Evolutionary conservation across 2,888 invertebrate species (phyloP), one percentile per base, ranked within the genome.

Genomic region (Dolichomitus sp.): DNA sequence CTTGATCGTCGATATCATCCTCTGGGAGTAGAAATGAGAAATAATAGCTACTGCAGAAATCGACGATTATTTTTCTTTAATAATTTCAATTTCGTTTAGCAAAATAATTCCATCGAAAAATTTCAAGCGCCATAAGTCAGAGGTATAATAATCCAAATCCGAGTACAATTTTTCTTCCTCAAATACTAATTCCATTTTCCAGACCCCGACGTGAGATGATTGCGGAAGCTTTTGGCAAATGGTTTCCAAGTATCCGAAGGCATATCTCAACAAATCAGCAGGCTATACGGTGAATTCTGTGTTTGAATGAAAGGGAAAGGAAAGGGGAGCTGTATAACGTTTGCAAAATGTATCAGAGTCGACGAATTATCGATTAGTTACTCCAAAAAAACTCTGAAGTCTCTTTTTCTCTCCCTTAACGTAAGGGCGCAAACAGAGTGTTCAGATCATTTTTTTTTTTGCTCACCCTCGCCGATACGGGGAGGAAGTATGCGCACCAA

Each of bases 301-400:
- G 33, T 59, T 37, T 33, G 6, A 52, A 11, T 52, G 6, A 19
- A 52, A 17, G n/a, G 54, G 12, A 54, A 12, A 14, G 30, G 4
- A n/a, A 33, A 17, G 59, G 14, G 30, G 19, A 42, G 17, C 23
- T 50, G 48, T 3, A 27, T 7, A 27, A 42, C n/a, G 42, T 30
- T 59, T 37, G 59, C 6, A 33, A 37, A 70, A 70, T 57, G 57
- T 70, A 70, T 70, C 70, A 57, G 57, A 17, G 54, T 70, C 57
- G 70, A 70, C 27, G 19, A 68, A 66, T 59, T 66, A 76, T 65
- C 75, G 75, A 76, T 68, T 19, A 68, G 66, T 76, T 19, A 33
- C 30, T 57, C 23, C 33, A 59, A 68, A 73, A 50, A 23, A 59
- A 40, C 50, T 30, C 2, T 17, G 17, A n/a, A 12, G 19, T 37